Evolutionary conservation across 2,113 vertebrate genomes (phyloP).

Genomic region (Anhinga rufa): DNA sequence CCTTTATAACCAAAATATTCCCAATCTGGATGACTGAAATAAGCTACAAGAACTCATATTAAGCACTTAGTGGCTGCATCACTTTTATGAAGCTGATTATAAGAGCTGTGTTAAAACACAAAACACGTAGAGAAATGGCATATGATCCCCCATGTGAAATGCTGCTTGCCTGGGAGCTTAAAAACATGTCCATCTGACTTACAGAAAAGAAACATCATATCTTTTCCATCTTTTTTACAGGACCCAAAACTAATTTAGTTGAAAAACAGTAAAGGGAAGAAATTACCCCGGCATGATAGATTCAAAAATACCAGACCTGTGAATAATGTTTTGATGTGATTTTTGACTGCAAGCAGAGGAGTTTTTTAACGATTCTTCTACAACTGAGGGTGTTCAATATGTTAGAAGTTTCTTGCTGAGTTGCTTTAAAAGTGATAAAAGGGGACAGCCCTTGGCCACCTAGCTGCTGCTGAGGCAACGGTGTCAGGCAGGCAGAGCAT

Average conservation of each 20-base stretch:
- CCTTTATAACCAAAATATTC: background rate
- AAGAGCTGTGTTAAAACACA: background rate
- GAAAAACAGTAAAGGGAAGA: background rate
- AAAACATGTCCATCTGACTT: background rate
- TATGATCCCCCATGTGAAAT: background rate
- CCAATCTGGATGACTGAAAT: background rate
- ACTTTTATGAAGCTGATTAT: fast-evolving
- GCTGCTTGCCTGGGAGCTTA: background rate
- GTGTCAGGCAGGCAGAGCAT: background rate
- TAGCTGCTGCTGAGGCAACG: background rate
- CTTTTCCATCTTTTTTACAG: background rate
- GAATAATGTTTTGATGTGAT: background rate
- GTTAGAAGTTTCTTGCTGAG: background rate
- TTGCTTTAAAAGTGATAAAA: background rate
- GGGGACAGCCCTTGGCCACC: constrained; percentile 2
- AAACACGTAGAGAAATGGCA: background rate
- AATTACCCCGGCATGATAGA: background rate
- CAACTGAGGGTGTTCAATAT: background rate
- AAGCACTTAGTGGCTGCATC: background rate
- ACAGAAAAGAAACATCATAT: background rate
- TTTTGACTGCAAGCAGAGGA: background rate
- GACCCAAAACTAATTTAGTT: background rate
- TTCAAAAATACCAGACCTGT: background rate
- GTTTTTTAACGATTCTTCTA: background rate
- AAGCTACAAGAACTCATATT: background rate